Base-by-base conservation (phyloP, 2,797 vertebrate genomes). In the Meda fulgida region DNA sequence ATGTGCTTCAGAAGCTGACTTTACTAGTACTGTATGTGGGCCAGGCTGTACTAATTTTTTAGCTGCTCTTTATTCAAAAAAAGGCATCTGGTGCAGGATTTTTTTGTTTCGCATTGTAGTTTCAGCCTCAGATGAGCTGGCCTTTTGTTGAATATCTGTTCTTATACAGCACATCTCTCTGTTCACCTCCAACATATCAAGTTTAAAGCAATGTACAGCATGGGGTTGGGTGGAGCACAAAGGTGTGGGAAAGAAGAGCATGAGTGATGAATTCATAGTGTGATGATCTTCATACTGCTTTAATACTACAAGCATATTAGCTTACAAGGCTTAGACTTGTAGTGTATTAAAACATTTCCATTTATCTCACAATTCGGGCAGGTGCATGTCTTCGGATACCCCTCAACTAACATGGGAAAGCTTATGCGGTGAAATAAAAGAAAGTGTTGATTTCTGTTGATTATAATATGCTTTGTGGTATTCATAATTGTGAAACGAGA, bases 131-230 rank as follows among this genome's bases (percentile, higher is more conserved):
- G 80, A 84, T 58, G 43, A 88, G 40, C 77, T 29, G 66, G 73
- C 71, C 87, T 85, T 88, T 82, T 73, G 40, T 77, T 78, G 31
- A 31, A 85, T 83, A 72, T 84, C 87, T 89, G 70, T 78, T 88
- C 88, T 88, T 87, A 86, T 89, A 82, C n/a, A 65, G 58, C 40
- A 70, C 87, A 87, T 88, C 73, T 85, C 65, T 89, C 81, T 66
- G 43, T 87, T 85, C 69, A 73, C 51, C 89, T 76, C 66, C 46
- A 77, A 66, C 81, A 87, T 91, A 91, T 91, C 89, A 87, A 51
- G 90, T 91, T 92, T 83, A 92, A 92, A 89, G 89, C 81, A 77
- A 71, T 31, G 40, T 85, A 87, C 72, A 69, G 80, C 85, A 83
- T 87, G 79, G 38, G 63, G 79, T 48, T 87, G 89, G 91, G 88